A percentile compares a stretch with the other conserved stretches of the same genome.
phyloP scores from a whole-genome alignment of 2,113 vertebrate genomes.

The Phyllopteryx taeniolatus region DNA sequence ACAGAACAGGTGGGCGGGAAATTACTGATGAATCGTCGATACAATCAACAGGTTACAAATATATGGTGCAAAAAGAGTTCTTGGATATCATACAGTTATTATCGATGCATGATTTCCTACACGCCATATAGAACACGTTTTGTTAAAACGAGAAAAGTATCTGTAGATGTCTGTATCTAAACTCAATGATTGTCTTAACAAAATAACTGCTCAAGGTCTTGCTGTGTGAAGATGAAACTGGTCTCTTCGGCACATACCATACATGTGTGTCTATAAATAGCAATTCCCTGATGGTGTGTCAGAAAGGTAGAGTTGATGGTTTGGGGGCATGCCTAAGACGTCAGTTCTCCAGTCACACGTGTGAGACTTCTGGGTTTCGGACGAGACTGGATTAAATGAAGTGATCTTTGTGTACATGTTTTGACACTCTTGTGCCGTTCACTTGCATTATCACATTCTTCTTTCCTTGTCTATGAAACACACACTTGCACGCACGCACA shows the following conservation, averaged over 20 bases:
- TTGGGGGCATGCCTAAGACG: slow-evolving; percentile 25
- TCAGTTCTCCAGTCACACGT: slow-evolving; percentile 5
- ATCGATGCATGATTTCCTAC: neutral
- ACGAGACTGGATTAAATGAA: slow-evolving; percentile 13
- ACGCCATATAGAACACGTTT: slow-evolving; percentile 14
- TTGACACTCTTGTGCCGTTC: slow-evolving; percentile 35
- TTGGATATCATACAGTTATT: neutral
- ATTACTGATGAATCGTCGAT: slow-evolving; percentile 23
- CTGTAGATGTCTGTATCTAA: neutral
- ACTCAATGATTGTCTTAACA: slow-evolving; percentile 8
- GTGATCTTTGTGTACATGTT: slow-evolving; percentile 5
- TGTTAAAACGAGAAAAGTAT: slow-evolving; percentile 11
- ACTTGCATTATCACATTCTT: slow-evolving; percentile 23
- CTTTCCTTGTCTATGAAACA: slow-evolving; percentile 5
- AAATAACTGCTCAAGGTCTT: neutral
- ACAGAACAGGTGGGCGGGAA: slow-evolving; percentile 2
- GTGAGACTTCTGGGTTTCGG: slow-evolving; percentile 11
- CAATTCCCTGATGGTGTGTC: slow-evolving; percentile 34
- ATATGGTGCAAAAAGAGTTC: neutral
- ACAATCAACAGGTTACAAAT: slow-evolving; percentile 4
- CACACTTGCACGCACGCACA: neutral
- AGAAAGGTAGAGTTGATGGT: slow-evolving; percentile 43
- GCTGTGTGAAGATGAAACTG: slow-evolving; percentile 21
- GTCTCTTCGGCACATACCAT: slow-evolving; percentile 29
- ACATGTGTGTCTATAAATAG: slow-evolving; percentile 56